These are phyloP conservation scores for Festucalex cinctus DNA, from an alignment of 2,113 vertebrate species.

Conservation along the genomic window DNA sequence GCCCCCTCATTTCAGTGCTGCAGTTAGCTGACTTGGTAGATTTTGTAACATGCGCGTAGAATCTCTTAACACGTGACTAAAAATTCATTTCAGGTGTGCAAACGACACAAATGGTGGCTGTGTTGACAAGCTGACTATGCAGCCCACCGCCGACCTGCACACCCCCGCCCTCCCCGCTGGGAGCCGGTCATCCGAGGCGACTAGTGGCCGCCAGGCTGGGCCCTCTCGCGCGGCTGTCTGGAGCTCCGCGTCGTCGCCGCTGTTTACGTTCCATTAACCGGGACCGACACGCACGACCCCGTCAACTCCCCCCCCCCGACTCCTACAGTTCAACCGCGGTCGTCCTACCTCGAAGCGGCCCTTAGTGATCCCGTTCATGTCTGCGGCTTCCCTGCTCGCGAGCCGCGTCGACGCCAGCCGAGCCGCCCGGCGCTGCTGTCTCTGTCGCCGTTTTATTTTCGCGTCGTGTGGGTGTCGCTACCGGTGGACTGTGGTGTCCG, in stretches of 20 bases:
- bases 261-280: not conserved
- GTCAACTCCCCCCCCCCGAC: slow-evolving; percentile 21
- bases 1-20: not conserved
- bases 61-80: not conserved
- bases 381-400: slow-evolving; percentile 65
- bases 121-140: slow-evolving; percentile 33
- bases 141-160: slow-evolving; percentile 4
- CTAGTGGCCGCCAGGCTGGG: slow-evolving; percentile 44
- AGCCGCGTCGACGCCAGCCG: slow-evolving; percentile 44
- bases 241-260: not conserved
- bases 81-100: not conserved
- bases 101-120: slow-evolving; percentile 1
- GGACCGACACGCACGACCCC: not conserved
- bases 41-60: not conserved
- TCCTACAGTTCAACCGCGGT: slow-evolving; percentile 43
- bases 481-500: not conserved
- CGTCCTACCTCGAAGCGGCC: slow-evolving; percentile 79
- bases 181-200: slow-evolving; percentile 53
- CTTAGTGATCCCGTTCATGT: slow-evolving; percentile 82
- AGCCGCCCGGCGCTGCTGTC: slow-evolving; percentile 51
- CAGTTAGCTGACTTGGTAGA: not conserved
- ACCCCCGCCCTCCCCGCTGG: slow-evolving; percentile 7
- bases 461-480: not conserved
- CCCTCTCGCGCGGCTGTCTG: slow-evolving; percentile 58
- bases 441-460: slow-evolving; percentile 58